Base-by-base conservation (phyloP, 2,113 vertebrate genomes). In the Noctilio leporinus region DNA sequence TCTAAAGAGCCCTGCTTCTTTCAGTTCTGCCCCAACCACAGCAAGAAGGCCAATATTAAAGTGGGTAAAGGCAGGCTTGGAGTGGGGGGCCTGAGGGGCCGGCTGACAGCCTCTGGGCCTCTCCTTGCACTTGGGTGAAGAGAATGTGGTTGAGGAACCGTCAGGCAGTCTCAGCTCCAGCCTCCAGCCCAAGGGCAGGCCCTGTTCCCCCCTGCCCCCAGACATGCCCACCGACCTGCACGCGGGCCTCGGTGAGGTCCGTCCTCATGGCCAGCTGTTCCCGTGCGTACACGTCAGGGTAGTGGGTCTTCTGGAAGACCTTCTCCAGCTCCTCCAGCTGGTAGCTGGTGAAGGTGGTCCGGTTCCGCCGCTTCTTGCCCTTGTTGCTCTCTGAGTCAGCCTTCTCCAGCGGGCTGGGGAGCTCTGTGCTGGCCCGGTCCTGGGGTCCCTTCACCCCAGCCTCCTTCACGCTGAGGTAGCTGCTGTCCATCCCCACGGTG, bases 241-340 rank as follows among this genome's bases (percentile, higher is more conserved):
- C 99, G 0, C 99, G 98, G 93, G 99, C 99, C 97, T 99, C 99
- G 0, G 99, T 99, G 97, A 99, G 99, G 98, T 99, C 99, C 0
- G 99, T 99, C 98, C 99, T 99, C 98, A 99, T 99, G 69, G 99
- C 99, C 93, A 99, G 98, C 98, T 99, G 99, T 98, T 99, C 99
- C 40, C 99, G 99, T 10, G 99, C 99, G 0, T 99, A 99, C 91
- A 99, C 99, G 0, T 99, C 99, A 0, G 99, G 99, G 96, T 99
- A 99, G 98, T 99, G 99, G 9, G 99, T 99, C 98, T 99, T 99
- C 98, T 99, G 99, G 98, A 99, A 99, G 97, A 99, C 99, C 94
- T 99, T 99, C 98, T 99, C 99, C 98, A 99, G 98, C 98, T 99
- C 99, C 94, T 99, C 99, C 97, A 99, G 98, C 97, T 99, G 99